phyloP scores from a whole-genome alignment of 1,140 invertebrate genomes.

The Maniola jurtina region DNA sequence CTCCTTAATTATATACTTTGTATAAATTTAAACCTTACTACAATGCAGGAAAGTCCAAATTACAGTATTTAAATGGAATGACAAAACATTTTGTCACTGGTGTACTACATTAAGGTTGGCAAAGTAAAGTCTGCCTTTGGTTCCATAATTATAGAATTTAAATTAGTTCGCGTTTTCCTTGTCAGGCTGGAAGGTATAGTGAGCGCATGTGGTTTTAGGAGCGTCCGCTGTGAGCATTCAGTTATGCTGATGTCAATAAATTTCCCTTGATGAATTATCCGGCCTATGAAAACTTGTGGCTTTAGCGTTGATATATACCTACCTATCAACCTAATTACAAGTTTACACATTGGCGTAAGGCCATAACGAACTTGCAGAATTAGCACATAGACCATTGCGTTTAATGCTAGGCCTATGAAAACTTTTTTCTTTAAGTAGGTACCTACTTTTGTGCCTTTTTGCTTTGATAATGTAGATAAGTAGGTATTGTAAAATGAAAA shows the following conservation, averaged over 20 bases:
- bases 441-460: too few species aligned
- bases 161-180: background rate
- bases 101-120: constrained; percentile 5
- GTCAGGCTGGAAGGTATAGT: background rate
- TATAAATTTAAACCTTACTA: constrained; percentile 29
- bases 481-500: too few species aligned
- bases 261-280: constrained; percentile 33
- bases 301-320: constrained; percentile 1
- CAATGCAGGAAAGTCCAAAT: constrained; percentile 23
- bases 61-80: constrained; percentile 14
- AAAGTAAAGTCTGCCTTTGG: background rate
- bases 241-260: constrained; percentile 33
- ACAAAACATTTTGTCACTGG: constrained; percentile 24
- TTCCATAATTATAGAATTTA: background rate
- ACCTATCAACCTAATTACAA: too few species aligned
- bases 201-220: constrained; percentile 21
- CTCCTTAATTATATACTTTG: constrained; percentile 30
- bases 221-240: constrained; percentile 32
- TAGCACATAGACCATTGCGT: too few species aligned
- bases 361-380: too few species aligned
- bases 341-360: too few species aligned
- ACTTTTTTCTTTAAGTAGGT: too few species aligned
- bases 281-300: constrained; percentile 20
- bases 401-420: too few species aligned
- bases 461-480: too few species aligned